Base-by-base conservation (phyloP, 2,888 invertebrate species). In the Helleia helle region DNA sequence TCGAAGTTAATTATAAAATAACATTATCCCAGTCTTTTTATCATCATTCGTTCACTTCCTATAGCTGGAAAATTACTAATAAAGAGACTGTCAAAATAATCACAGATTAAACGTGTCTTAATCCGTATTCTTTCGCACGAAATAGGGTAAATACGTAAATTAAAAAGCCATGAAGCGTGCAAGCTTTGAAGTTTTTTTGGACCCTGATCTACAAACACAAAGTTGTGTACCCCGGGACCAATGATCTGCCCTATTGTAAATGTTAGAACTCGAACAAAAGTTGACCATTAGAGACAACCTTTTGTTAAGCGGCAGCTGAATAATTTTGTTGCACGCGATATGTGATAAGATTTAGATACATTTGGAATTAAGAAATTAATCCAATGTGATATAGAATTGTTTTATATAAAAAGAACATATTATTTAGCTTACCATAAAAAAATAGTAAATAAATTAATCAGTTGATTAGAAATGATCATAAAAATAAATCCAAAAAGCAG, bases 291-390 rank as follows among this genome's bases (percentile, higher is more conserved):
- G 63, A 66, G 66, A 65, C 63, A 62, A 54, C 49, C 63, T 66
- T 67, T 79, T 76, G 71, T 75, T 62, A 52, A 51, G 18, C 49
- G 55, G 68, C 80, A 80, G 80, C 74, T 79, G 80, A 70, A 63
- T 62, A 58, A 69, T 73, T 12, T 34, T 34, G 22, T n/a, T 1
- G 13, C 12, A 14, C 38, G 29, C 29, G 22, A 38, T 34, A 17
- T 31, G n/a, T n/a, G n/a, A 31, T 15, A 18, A 18, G 4, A 4
- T 18, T 18, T 5, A 18, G 18, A 18, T n/a, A n/a, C n/a, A n/a
- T n/a, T n/a, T n/a, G n/a, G n/a, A n/a, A n/a, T n/a, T n/a, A n/a
- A n/a, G n/a, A n/a, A n/a, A n/a, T n/a, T n/a, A n/a, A n/a, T n/a
- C n/a, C n/a, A n/a, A n/a, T n/a, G n/a, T n/a, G n/a, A n/a, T n/a